Evolutionary conservation across 2,888 invertebrate genomes (phyloP).

Genomic region (Chrysotoxum bicinctum): DNA sequence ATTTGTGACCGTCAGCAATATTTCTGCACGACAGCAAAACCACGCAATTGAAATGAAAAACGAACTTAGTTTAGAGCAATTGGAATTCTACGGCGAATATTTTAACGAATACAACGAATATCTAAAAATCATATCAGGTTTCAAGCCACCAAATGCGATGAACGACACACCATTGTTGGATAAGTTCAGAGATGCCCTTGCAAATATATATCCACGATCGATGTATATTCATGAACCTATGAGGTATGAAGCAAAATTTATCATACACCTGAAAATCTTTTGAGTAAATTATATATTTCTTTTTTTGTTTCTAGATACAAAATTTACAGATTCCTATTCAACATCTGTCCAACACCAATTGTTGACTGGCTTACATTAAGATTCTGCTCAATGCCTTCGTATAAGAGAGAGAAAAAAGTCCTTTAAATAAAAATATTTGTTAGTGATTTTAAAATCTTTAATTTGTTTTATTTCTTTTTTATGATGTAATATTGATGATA

Average conservation of each 20-base stretch:
- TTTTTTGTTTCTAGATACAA: constrained; percentile 78
- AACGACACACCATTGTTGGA: constrained; percentile 83
- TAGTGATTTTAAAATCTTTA: background rate
- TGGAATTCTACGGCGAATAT: constrained; percentile 85
- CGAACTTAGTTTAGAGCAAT: constrained; percentile 85
- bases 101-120: constrained; percentile 86
- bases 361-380: constrained; percentile 85
- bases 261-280: background rate
- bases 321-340: constrained; percentile 86
- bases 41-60: constrained; percentile 86
- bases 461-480: constrained; percentile 40
- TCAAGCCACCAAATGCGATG: constrained; percentile 83
- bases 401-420: constrained; percentile 54
- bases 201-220: constrained; percentile 84
- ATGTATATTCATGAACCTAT: constrained; percentile 87
- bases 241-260: constrained; percentile 82
- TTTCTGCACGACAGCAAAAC: constrained; percentile 85
- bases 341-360: constrained; percentile 83
- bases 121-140: constrained; percentile 82
- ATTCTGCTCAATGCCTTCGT: constrained; percentile 86
- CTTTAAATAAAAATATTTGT: background rate
- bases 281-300: background rate
- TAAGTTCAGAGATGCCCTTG: constrained; percentile 85
- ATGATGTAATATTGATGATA: constrained; percentile 51
- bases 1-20: constrained; percentile 86